Conservation (phyloP, 2,888 invertebrate species). For the Drosophila paramelanica region DNA sequence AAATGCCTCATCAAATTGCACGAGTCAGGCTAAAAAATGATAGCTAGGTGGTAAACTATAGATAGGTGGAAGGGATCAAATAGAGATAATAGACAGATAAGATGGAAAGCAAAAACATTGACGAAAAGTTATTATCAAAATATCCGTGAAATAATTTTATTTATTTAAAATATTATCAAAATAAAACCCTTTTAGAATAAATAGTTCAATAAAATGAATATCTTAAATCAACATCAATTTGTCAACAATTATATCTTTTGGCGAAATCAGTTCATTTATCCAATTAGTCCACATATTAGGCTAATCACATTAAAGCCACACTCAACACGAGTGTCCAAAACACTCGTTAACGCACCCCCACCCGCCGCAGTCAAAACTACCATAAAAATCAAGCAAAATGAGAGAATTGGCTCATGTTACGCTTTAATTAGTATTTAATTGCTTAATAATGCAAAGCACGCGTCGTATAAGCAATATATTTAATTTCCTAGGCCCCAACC, state of each 20-base stretch:
- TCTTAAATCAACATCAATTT: neutral
- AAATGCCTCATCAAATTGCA: conserved; percentile 59
- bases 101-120: neutral
- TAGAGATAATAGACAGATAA: neutral
- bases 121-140: too few species aligned
- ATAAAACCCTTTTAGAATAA: neutral
- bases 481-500: conserved; percentile 36
- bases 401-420: conserved; percentile 69
- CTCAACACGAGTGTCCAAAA: neutral
- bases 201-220: neutral
- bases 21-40: conserved; percentile 5
- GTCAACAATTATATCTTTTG: neutral
- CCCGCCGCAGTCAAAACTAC: neutral
- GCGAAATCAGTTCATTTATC: conserved; percentile 29
- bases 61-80: neutral
- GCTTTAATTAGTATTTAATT: conserved; percentile 80
- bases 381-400: conserved; percentile 25
- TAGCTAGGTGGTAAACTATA: conserved; percentile 8
- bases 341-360: conserved; percentile 30
- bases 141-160: too few species aligned
- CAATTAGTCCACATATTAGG: conserved; percentile 44
- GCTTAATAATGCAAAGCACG: conserved; percentile 74
- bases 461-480: conserved; percentile 72
- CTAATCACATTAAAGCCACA: conserved; percentile 39
- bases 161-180: too few species aligned